Percentiles rank a stretch among this genome's conserved stretches.
These are phyloP conservation scores for Drosophila mimetica DNA, from an alignment of 2,888 invertebrate species.

Conservation along the genomic window DNA sequence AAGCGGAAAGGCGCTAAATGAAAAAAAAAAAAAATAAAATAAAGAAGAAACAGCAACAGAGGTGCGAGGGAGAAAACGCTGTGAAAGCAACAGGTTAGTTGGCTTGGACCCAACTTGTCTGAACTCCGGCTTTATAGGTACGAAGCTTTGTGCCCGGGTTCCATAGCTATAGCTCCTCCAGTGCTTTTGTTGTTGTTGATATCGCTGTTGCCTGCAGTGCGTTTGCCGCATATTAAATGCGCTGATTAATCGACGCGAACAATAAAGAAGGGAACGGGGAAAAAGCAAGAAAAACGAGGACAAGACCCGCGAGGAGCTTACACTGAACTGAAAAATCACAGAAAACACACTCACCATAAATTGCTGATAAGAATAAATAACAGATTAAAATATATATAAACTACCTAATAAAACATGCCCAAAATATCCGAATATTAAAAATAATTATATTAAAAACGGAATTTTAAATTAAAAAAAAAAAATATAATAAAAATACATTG, in stretches of 20 bases:
- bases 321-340: no score
- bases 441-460: no score
- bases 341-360: no score
- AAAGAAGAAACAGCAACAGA: slow-evolving; percentile 14
- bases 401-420: no score
- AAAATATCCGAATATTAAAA: no score
- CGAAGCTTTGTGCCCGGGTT: slow-evolving; percentile 15
- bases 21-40: background rate
- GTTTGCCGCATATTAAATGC: slow-evolving; percentile 57
- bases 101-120: slow-evolving; percentile 37
- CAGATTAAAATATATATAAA: no score
- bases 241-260: slow-evolving; percentile 73
- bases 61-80: background rate
- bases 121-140: slow-evolving; percentile 29
- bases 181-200: background rate
- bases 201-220: slow-evolving; percentile 53
- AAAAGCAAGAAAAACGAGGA: slow-evolving; percentile 31
- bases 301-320: slow-evolving; percentile 21
- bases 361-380: no score
- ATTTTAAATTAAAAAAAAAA: background rate
- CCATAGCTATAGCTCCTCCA: background rate
- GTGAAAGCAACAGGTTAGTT: slow-evolving; percentile 46
- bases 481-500: background rate
- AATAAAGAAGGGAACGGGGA: slow-evolving; percentile 58
- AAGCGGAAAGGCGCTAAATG: slow-evolving; percentile 63